Evolutionary conservation across 2,797 vertebrate species (phyloP), one percentile per base, ranked within the genome.

Genomic region (Ctenopoma multispine): DNA sequence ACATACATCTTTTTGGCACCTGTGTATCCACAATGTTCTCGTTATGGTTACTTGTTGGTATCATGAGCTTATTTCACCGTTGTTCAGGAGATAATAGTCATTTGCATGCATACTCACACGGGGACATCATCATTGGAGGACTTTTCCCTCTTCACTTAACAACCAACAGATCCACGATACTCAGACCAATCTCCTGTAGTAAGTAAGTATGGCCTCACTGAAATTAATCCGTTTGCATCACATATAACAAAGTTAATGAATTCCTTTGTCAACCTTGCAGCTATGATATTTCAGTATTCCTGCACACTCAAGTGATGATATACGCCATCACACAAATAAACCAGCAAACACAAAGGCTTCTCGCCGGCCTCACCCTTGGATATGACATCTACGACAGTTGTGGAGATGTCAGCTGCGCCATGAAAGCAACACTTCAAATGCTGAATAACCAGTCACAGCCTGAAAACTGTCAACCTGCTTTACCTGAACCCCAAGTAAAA

Each of bases 321-420:
- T 71, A 83, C 17, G 44, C 83, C 17, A 89, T 90, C 61, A 34
- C 57, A 31, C 78, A 90, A 66, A 57, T 90, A 46, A 90, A 87
- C 64, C 63, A 66, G 44, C 50, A 8, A 14, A 56, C 7, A 0
- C 69, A 60, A 0, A 69, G 48, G 31, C 2, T 58, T 48, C 56
- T 90, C 4, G 80, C 83, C 8, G 67, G 82, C 71, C 7, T 91
- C 67, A 87, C 76, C 17, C 9, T 93, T 1, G 90, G 89, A 34
- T 91, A 91, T 23, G 77, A 89, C 53, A 88, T 91, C 55, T 88
- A 85, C 20, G 90, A 92, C 80, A 92, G 80, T 2, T 91, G 91
- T 48, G 82, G 59, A 14, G 82, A 90, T 64, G 88, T 85, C 0
- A 34, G 55, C 47, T 20, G 80, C 2, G 85, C 90, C 43, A 34